Base-by-base conservation (phyloP, 1,140 invertebrate genomes). In the Limonius californicus region DNA sequence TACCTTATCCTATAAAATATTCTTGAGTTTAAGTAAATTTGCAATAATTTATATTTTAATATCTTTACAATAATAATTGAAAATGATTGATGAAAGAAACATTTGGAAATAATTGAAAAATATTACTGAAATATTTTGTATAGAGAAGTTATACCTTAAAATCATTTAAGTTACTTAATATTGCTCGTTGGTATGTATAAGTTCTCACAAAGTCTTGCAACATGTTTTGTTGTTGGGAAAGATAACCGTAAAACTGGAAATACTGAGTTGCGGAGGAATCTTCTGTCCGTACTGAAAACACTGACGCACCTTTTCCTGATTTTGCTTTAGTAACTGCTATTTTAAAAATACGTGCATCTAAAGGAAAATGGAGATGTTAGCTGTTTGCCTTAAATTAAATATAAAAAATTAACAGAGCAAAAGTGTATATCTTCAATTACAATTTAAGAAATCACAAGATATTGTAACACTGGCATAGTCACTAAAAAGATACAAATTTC, bases 211-310 rank as follows among this genome's bases (percentile, higher is more conserved):
- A 99, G 79, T 99, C 97, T 82, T 95, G 92, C 91, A 99, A 95
- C 97, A 99, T 99, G 74, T 99, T 99, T 80, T 99, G 97, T 78
- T 99, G 97, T 77, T 99, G 97, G 50, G 95, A 98, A 57, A 99
- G 80, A 80, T 98, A 99, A 57, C 97, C 95, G 80, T 99, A 99
- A 80, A 99, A 99, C 83, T 99, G 88, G 73, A 95, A 99, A 83
- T 99, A 99, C 76, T 98, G 96, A 76, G 92, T 91, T 23, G 96
- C 96, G 15, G 95, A 98, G 0, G 95, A 94, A 72, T 98, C 94
- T 76, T 98, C 97, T 18, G 97, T 98, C 75, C 97, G 84, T 65
- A 95, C 90, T n/a, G 92, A 91, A 79, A 99, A 99, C 57, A 95
- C 89, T 0, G 92, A 95, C 1, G 86, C 80, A 21, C 86, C 88